Evolutionary conservation across 2,888 invertebrate genomes (phyloP).

Genomic region (Caenorhabditis sp.): DNA sequence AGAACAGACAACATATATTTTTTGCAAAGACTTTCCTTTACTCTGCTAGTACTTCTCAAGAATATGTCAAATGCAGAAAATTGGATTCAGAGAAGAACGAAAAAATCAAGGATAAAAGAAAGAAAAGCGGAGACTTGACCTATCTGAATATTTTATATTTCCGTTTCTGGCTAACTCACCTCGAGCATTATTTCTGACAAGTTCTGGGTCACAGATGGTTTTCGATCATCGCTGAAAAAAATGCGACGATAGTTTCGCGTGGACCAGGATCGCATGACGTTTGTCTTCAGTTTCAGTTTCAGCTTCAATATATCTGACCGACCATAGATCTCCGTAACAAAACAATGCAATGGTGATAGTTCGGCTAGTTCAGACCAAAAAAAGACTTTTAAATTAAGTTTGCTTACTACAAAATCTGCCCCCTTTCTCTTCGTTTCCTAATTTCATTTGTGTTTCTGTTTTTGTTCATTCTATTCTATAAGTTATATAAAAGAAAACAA

Average conservation of each 20-base stretch:
- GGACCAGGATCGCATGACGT: slow-evolving; percentile 26
- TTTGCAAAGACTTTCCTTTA: background rate
- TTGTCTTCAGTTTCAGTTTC: background rate
- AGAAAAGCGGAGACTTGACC: slow-evolving; percentile 19
- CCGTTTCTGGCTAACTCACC: slow-evolving; percentile 54
- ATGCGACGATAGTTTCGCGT: slow-evolving; percentile 17
- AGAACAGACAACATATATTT: background rate
- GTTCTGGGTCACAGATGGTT: slow-evolving; percentile 78
- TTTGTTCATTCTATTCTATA: background rate
- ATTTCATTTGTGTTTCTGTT: background rate
- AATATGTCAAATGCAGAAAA: slow-evolving; percentile 21
- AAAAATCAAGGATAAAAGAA: background rate
- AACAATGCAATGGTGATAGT: background rate
- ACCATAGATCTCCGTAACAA: slow-evolving; percentile 30
- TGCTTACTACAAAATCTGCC: background rate
- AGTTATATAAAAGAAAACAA: slow-evolving; percentile 13
- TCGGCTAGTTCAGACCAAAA: slow-evolving; percentile 14
- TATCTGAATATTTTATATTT: slow-evolving; percentile 29
- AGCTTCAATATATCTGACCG: slow-evolving; percentile 5
- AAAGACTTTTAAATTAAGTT: slow-evolving; percentile 11
- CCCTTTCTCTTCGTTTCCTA: background rate
- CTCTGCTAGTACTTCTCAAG: background rate
- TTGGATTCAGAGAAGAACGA: slow-evolving; percentile 20
- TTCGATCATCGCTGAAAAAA: slow-evolving; percentile 74
- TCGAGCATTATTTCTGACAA: slow-evolving; percentile 77